Conservation (phyloP, 2,797 vertebrate species). For the Neosilurus hyrtlii region DNA sequence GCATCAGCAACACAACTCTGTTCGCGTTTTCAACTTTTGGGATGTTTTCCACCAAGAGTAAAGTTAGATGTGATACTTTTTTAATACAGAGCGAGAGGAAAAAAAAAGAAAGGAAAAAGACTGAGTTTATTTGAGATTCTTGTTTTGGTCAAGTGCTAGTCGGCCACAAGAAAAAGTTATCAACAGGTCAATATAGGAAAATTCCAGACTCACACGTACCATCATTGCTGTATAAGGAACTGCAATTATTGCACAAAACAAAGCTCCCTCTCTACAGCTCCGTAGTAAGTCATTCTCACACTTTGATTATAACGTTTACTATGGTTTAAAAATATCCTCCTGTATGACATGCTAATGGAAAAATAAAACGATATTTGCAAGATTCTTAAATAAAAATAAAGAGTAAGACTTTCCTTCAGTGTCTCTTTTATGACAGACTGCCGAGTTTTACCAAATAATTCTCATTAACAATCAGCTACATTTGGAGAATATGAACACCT, state of each 20-base stretch:
- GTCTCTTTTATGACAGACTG: slow-evolving; percentile 16
- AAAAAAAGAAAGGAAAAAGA: too few species aligned
- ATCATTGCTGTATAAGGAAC: too few species aligned
- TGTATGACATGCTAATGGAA: slow-evolving; percentile 34
- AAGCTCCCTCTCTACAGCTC: background rate
- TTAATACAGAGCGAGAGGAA: too few species aligned
- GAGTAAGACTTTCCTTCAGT: slow-evolving; percentile 5
- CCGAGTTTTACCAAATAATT: slow-evolving; percentile 24
- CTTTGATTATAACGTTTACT: slow-evolving; percentile 29
- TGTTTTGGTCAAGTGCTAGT: too few species aligned
- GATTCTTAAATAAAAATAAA: slow-evolving; percentile 2
- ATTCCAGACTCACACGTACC: too few species aligned
- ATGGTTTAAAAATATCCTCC: slow-evolving; percentile 29
- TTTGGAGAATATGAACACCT: background rate
- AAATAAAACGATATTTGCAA: slow-evolving; percentile 27
- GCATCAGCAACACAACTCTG: too few species aligned
- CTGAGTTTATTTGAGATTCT: too few species aligned
- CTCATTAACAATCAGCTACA: background rate
- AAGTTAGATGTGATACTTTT: too few species aligned
- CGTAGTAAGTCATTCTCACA: slow-evolving; percentile 20
- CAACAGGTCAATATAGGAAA: too few species aligned
- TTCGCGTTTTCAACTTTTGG: too few species aligned
- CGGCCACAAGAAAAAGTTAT: too few species aligned
- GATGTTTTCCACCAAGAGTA: too few species aligned
- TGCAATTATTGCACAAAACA: background rate